Conservation (phyloP, 2,797 vertebrate species). For the Enteromius treurensis region DNA sequence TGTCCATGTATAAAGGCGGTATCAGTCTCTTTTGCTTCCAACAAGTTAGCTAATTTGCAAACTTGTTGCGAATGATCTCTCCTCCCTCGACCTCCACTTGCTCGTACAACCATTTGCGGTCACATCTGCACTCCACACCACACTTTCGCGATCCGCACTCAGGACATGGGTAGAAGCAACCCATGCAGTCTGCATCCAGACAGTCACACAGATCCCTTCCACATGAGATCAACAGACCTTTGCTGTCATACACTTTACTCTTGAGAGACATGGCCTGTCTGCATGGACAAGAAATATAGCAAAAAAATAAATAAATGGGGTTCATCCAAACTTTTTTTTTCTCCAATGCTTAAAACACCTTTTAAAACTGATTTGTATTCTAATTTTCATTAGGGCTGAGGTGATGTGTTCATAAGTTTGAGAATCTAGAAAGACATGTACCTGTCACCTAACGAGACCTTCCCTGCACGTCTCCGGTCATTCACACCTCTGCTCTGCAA, state of each 20-base stretch:
- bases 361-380: background rate
- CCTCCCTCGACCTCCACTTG: constrained; percentile 98
- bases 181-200: constrained; percentile 92
- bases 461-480: constrained; percentile 83
- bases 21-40: background rate
- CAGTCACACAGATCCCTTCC: constrained; percentile 95
- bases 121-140: constrained; percentile 92
- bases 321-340: background rate
- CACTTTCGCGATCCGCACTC: constrained; percentile 92
- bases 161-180: constrained; percentile 95
- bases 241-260: constrained; percentile 91
- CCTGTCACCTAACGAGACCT: constrained; percentile 83
- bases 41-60: constrained; percentile 70
- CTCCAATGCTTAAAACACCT: background rate
- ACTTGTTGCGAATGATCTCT: constrained; percentile 93
- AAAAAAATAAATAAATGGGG: background rate
- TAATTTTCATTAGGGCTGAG: background rate
- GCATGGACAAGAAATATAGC: constrained; percentile 33
- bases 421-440: constrained; percentile 63
- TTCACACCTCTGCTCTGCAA: constrained; percentile 85
- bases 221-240: constrained; percentile 87
- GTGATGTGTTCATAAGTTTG: background rate
- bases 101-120: constrained; percentile 97
- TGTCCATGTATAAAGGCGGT: constrained; percentile 1
- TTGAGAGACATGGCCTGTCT: constrained; percentile 87